phyloP scores from a whole-genome alignment of 30 jellyfish, hydroid and myxozoan species.

The Hydractinia echinata region DNA sequence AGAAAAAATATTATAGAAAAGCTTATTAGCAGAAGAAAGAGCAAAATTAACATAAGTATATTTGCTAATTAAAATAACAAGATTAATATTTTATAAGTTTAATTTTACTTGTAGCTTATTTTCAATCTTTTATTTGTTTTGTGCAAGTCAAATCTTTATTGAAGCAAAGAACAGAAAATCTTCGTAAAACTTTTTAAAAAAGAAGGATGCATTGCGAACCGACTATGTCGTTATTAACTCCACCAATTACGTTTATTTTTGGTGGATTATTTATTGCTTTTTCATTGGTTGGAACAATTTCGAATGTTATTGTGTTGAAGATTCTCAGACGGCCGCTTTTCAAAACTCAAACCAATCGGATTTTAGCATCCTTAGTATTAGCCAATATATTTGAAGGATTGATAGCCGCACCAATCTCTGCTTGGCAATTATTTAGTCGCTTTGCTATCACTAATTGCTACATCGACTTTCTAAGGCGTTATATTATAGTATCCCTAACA shows the following conservation, averaged over 20 bases:
- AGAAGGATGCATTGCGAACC: no score
- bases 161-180: no score
- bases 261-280: conserved; percentile 35
- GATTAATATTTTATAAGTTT: no score
- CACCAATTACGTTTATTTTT: conserved; percentile 26
- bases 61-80: no score
- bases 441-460: conserved; percentile 37
- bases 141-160: no score
- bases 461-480: conserved; percentile 40
- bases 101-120: no score
- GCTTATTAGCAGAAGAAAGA: no score
- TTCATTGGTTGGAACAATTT: conserved; percentile 26
- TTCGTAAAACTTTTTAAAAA: no score
- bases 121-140: no score
- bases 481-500: conserved; percentile 39
- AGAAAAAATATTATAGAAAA: no score
- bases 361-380: conserved; percentile 47
- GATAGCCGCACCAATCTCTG: conserved; percentile 40
- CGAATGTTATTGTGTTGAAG: conserved; percentile 42
- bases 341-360: conserved; percentile 44
- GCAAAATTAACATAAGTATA: no score
- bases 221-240: conserved; percentile 5
- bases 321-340: conserved; percentile 25
- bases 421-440: conserved; percentile 34
- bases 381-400: conserved; percentile 63